Percentiles rank a stretch among this genome's conserved stretches.
phyloP scores from a whole-genome alignment of 2,113 vertebrate genomes.

The Syngnathus typhle region DNA sequence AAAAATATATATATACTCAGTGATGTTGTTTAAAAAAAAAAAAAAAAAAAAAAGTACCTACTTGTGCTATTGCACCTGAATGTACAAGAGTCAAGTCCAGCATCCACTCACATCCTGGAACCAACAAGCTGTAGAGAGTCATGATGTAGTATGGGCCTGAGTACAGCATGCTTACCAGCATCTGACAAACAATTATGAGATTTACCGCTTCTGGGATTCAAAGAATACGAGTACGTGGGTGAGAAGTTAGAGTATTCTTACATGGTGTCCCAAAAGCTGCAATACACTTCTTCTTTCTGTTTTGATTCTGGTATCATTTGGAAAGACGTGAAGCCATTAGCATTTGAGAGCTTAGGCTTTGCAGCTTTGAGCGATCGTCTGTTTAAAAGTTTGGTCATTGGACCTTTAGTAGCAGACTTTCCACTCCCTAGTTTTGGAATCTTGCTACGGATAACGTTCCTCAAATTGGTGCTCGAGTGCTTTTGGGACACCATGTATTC shows the following conservation, averaged over 20 bases:
- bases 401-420: neutral
- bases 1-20: neutral
- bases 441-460: neutral
- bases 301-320: neutral
- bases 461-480: neutral
- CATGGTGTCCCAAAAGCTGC: neutral
- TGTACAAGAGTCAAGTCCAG: conserved; percentile 82
- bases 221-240: too few species aligned
- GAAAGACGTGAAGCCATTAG: neutral
- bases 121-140: conserved; percentile 80
- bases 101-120: conserved; percentile 91
- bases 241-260: neutral
- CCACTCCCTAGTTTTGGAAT: neutral
- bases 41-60: conserved; percentile 41
- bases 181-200: conserved; percentile 65
- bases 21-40: neutral
- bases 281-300: neutral
- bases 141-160: conserved; percentile 81
- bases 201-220: neutral
- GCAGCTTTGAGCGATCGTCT: too few species aligned
- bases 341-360: too few species aligned
- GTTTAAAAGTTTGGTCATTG: too few species aligned
- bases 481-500: neutral
- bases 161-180: conserved; percentile 88
- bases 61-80: conserved; percentile 89